Base-by-base conservation (phyloP, 1,140 invertebrate genomes). In the Argopecten irradians region DNA sequence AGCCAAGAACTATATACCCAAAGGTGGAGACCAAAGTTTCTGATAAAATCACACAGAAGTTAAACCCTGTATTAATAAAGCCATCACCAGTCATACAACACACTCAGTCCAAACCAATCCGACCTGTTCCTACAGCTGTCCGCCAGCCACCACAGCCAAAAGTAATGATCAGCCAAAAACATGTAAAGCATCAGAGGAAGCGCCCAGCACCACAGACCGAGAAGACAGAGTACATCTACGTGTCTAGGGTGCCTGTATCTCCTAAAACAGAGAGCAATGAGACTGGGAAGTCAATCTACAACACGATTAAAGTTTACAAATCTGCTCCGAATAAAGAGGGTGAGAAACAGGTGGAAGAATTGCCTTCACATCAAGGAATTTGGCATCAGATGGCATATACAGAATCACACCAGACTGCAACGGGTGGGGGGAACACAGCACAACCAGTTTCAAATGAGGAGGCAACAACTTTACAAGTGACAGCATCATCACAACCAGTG, bases 201-300 rank as follows among this genome's bases (percentile, higher is more conserved):
- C n/a, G n/a, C 7, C 55, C 55, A 71, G 13, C n/a, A 28, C 8
- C 55, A 71, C 55, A 71, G 55, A 71, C 5, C 28, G 55, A 71
- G 28, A 71, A 71, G n/a, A 71, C 55, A 28, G 55, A 71, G n/a
- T 71, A 71, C 55, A 71, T 71, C 55, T 71, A 71, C 28, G 55
- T 71, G n/a, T 16, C 55, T 28, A 71, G 55, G 28, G n/a, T 28
- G 5, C 55, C 28, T 71, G n/a, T n/a, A 5, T 71, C 55, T 28
- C 11, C 22, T 71, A 71, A 71, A 71, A 5, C 1, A 8, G 55
- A 71, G 22, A 28, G 1, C 28, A n/a, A n/a, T n/a, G 55, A 71
- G 2, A 5, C n/a, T n/a, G 55, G 55, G 16, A 71, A 71, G 28
- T 71, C 55, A 71, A n/a, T 71, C 1, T 71, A 71, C 28, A 71